Evolutionary conservation across 2,888 invertebrate genomes (phyloP), one percentile per base, ranked within the genome.

Genomic region (Nomada goodeniana): DNA sequence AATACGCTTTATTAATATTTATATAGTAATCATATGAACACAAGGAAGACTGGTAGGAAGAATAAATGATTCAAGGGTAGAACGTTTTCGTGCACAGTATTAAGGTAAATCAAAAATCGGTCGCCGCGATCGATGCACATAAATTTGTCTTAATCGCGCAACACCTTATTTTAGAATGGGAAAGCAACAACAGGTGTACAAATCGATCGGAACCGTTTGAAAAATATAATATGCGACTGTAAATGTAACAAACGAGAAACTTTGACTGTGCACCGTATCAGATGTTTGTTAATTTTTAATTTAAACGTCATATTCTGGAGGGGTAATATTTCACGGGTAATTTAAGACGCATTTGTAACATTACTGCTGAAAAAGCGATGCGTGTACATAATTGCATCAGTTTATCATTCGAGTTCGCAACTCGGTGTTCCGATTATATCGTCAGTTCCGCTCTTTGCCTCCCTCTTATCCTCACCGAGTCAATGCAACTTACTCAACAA

Each of bases 381-480:
- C 57, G 52, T 53, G 57, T 52, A 55, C 50, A 44, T 80, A 80
- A 82, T 82, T 82, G 23, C 23, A 26, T 42, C 55, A 29, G 42
- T 44, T 63, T 79, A 72, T 79, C 55, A 80, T 20, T 2, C 57
- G 23, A 26, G 13, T 13, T 29, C 1, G 60, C 71, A 23, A 72
- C 15, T 11, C 57, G 26, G 23, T 59, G 57, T 29, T 7, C 18
- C 53, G 18, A n/a, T 52, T 36, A 20, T 47, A 15, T 47, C 15
- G 15, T 47, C 47, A 47, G 47, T 47, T 15, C 67, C 78, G 67
- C 23, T 76, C 20, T 55, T 55, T 78, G 53, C 78, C 53, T 50
- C 29, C 23, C 61, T 42, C 7, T n/a, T 36, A 55, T 20, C 18
- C 60, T 23, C 15, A 9, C 42, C 42, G 5, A 0, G 9, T 23